Evolutionary conservation across 2,113 vertebrate species (phyloP).

Genomic region (Daphoenositta chrysoptera): DNA sequence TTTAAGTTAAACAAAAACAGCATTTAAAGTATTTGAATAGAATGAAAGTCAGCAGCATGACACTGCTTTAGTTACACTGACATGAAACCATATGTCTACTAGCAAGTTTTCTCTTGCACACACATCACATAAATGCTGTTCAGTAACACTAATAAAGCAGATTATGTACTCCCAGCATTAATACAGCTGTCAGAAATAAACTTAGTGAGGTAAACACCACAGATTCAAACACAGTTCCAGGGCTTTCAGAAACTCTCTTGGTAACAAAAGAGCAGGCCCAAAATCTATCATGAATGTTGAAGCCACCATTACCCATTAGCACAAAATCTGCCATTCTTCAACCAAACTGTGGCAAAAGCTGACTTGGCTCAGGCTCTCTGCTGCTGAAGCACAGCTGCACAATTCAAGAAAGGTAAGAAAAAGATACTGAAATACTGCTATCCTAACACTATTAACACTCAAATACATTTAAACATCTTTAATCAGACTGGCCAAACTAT

Average conservation of each 20-base stretch:
- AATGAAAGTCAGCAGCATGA: neutral
- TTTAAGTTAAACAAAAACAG: neutral
- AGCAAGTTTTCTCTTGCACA: neutral
- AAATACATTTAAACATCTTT: neutral
- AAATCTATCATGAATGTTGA: neutral
- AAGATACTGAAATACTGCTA: neutral
- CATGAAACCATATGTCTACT: neutral
- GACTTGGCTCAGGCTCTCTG: neutral
- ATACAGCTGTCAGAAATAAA: neutral
- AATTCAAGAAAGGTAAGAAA: neutral
- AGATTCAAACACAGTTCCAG: neutral
- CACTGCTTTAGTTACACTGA: neutral
- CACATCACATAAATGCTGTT: accelerated
- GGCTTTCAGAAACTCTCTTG: neutral
- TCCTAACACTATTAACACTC: neutral
- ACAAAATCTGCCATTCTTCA: neutral
- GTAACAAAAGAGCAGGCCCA: neutral
- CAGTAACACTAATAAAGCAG: neutral
- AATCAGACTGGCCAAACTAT: neutral
- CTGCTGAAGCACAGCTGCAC: neutral
- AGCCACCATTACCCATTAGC: neutral
- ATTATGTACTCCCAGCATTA: neutral
- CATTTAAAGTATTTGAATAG: neutral
- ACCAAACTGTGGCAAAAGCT: neutral
- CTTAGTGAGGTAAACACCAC: neutral